Evolutionary conservation across 2,113 vertebrate species (phyloP).

Genomic region (Tenrec ecaudatus): DNA sequence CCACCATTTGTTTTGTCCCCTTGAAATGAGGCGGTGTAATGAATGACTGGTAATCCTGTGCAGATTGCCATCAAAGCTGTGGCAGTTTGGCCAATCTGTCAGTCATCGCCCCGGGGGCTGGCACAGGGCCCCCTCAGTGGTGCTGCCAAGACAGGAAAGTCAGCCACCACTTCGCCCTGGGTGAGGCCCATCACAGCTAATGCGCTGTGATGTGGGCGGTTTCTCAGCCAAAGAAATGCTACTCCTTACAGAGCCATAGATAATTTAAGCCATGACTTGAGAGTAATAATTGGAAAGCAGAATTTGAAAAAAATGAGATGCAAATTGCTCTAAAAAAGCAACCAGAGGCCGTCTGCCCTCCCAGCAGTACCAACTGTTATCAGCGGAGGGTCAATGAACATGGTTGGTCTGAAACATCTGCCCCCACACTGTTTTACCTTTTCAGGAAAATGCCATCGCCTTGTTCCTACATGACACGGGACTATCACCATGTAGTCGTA

Average conservation of each 20-base stretch:
- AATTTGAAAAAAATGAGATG: constrained; percentile 86
- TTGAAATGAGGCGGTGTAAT: constrained; percentile 76
- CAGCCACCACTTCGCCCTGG: constrained; percentile 72
- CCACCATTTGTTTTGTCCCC: constrained; percentile 80
- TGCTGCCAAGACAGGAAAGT: constrained; percentile 82
- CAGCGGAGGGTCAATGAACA: constrained; percentile 39
- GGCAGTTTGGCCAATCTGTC: constrained; percentile 82
- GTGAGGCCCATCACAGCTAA: constrained; percentile 81
- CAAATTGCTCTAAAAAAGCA: constrained; percentile 82
- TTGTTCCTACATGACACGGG: neutral
- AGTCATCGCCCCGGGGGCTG: constrained; percentile 79
- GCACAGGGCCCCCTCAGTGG: constrained; percentile 70
- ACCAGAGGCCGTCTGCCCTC: constrained; percentile 68
- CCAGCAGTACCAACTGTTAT: constrained; percentile 72
- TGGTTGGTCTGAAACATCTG: neutral
- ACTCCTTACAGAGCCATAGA: constrained; percentile 84
- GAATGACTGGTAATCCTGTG: constrained; percentile 76
- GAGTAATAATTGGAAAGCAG: constrained; percentile 85
- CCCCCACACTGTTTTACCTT: neutral
- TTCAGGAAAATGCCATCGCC: neutral
- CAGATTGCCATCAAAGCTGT: constrained; percentile 78
- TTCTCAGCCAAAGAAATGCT: constrained; percentile 82
- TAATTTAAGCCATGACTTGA: constrained; percentile 87
- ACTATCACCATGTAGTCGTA: neutral
- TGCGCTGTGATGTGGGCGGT: constrained; percentile 70